A percentile compares a stretch with the other conserved stretches of the same genome.
Evolutionary conservation across 2,888 invertebrate genomes (phyloP).

Genomic region (Trichogramma evanescens): DNA sequence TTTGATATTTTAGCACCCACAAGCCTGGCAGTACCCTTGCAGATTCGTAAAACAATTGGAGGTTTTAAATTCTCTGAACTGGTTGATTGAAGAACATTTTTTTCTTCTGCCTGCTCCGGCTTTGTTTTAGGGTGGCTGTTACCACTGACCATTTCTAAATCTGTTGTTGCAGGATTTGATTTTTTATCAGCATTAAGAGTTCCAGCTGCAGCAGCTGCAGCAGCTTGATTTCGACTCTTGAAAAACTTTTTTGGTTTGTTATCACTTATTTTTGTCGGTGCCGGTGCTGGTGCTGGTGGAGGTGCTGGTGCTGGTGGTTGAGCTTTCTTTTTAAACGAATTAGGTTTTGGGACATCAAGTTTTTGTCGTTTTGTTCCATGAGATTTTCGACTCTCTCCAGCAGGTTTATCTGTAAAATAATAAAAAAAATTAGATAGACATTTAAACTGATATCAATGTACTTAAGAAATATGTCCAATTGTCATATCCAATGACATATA

Average conservation of each 20-base stretch:
- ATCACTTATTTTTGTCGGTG: constrained; percentile 33
- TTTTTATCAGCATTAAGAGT: not conserved
- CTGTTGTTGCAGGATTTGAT: constrained; percentile 8
- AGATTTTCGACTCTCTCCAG: constrained; percentile 38
- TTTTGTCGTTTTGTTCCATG: constrained; percentile 40
- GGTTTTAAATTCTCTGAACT: constrained; percentile 49
- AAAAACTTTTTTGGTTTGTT: constrained; percentile 83
- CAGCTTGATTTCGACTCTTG: constrained; percentile 71
- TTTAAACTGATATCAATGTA: too few relatives aligned
- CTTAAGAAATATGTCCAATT: too few relatives aligned
- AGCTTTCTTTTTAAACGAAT: constrained; percentile 35
- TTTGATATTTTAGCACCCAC: constrained; percentile 42
- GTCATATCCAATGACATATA: too few relatives aligned
- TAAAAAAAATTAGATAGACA: not conserved
- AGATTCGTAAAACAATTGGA: constrained; percentile 82
- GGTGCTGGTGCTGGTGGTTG: too few relatives aligned
- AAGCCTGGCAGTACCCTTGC: constrained; percentile 60
- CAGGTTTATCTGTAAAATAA: constrained; percentile 32
- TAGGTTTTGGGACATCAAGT: constrained; percentile 42
- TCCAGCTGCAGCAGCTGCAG: constrained; percentile 40
- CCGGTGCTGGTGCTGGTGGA: too few relatives aligned
- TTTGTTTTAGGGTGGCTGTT: not conserved
- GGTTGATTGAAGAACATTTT: too few relatives aligned
- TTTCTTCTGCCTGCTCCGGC: constrained; percentile 22
- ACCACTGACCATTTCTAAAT: not conserved